Conservation (phyloP, 2,888 invertebrate species). For the Dasysyrphus albostriatus region DNA sequence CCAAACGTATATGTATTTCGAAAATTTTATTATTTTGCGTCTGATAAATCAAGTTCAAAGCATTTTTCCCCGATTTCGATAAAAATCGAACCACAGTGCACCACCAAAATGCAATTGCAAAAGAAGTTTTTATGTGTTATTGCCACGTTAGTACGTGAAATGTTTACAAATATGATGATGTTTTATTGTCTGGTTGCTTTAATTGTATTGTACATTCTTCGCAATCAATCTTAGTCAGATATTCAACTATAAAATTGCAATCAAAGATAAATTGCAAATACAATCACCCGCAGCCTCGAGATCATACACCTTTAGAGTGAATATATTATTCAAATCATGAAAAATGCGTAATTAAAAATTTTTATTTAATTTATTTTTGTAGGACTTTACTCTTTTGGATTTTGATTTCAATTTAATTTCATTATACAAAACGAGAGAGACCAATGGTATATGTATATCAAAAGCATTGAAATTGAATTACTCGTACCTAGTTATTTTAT, state of each 20-base stretch:
- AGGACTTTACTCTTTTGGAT: conserved; percentile 21
- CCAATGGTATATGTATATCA: conserved; percentile 36
- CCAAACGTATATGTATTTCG: too few species aligned
- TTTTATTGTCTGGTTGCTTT: conserved; percentile 22
- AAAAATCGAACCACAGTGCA: neutral
- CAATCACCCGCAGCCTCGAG: conserved; percentile 57
- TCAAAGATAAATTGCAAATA: conserved; percentile 46
- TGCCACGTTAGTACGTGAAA: conserved; percentile 48
- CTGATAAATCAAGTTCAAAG: too few species aligned
- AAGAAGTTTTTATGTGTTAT: conserved; percentile 32
- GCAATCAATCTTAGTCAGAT: conserved; percentile 24
- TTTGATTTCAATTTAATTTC: conserved; percentile 1
- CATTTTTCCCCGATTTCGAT: neutral
- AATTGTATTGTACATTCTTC: conserved; percentile 6
- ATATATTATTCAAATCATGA: conserved; percentile 60
- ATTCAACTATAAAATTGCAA: conserved; percentile 33
- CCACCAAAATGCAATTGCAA: conserved; percentile 18
- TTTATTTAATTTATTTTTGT: conserved; percentile 30
- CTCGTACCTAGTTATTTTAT: too few species aligned
- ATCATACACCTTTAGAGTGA: neutral
- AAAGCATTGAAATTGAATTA: neutral
- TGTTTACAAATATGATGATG: conserved; percentile 19
- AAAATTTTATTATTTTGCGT: too few species aligned
- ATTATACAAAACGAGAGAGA: conserved; percentile 8
- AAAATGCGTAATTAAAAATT: conserved; percentile 53